Conservation (phyloP, 2,888 invertebrate genomes). For the Alsophila aescularia region DNA sequence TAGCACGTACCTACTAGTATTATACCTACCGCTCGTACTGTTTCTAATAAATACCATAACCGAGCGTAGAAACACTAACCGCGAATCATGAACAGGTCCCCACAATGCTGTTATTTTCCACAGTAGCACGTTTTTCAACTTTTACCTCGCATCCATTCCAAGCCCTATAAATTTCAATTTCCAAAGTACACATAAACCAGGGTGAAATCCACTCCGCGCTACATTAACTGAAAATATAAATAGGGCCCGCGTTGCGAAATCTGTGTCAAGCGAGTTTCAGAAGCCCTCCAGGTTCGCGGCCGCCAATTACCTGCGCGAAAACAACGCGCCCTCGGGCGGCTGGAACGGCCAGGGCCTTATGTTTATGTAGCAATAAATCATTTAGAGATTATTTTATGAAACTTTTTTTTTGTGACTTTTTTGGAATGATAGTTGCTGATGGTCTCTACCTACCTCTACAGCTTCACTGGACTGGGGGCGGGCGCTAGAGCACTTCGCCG, state of each 20-base stretch:
- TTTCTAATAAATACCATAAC: too few species aligned
- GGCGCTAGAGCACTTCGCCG: too few species aligned
- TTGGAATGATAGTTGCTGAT: too few species aligned
- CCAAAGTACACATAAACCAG: slow-evolving; percentile 15
- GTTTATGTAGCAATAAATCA: not conserved
- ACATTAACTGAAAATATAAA: slow-evolving; percentile 40
- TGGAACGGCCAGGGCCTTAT: slow-evolving; percentile 19
- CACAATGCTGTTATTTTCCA: too few species aligned
- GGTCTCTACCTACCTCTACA: too few species aligned
- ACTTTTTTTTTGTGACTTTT: too few species aligned
- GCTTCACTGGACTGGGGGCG: too few species aligned
- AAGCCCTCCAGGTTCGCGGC: slow-evolving; percentile 44
- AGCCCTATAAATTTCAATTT: not conserved
- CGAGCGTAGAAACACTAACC: too few species aligned
- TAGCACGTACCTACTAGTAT: too few species aligned
- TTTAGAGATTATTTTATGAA: too few species aligned
- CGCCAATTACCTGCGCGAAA: slow-evolving; percentile 57
- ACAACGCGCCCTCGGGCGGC: slow-evolving; percentile 38
- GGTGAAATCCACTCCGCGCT: slow-evolving; percentile 15
- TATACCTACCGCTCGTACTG: too few species aligned
- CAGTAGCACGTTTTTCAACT: not conserved
- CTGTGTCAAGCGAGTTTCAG: slow-evolving; percentile 61
- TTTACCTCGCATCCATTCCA: not conserved
- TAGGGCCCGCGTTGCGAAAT: slow-evolving; percentile 45
- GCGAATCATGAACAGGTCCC: too few species aligned